A percentile compares a stretch with the other conserved stretches of the same genome.
Evolutionary conservation across 2,797 vertebrate genomes (phyloP).

Genomic region (Leptatherina wallacei): DNA sequence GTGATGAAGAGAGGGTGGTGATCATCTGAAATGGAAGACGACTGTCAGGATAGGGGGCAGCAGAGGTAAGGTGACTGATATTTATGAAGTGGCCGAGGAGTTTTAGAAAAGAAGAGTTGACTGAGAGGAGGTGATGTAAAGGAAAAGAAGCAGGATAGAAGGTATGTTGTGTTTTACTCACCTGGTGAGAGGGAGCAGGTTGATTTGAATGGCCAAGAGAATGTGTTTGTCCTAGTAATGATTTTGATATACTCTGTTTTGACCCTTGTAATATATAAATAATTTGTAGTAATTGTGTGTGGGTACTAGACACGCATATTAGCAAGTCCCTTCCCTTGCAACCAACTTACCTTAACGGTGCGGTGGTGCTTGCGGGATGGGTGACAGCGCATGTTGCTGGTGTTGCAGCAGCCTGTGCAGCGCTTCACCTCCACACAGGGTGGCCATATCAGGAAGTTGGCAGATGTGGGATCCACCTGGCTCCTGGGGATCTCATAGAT

Average conservation of each 20-base stretch:
- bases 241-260: not conserved
- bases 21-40: constrained; percentile 44
- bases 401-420: constrained; percentile 92
- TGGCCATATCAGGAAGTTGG: constrained; percentile 97
- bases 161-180: constrained; percentile 46
- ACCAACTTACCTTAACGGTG: constrained; percentile 75
- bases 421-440: constrained; percentile 95
- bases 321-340: not conserved
- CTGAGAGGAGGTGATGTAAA: constrained; percentile 4
- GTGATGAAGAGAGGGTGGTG: constrained; percentile 52
- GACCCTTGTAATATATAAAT: not conserved
- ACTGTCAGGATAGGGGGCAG: not conserved
- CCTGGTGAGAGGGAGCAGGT: constrained; percentile 30
- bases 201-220: constrained; percentile 7
- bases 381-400: constrained; percentile 93
- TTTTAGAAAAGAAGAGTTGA: constrained; percentile 7
- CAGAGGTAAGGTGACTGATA: constrained; percentile 25
- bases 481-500: constrained; percentile 96
- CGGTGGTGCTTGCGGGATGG: constrained; percentile 84
- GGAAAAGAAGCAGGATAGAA: constrained; percentile 4
- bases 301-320: not conserved
- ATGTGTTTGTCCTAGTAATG: constrained; percentile 16
- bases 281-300: not conserved
- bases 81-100: constrained; percentile 33
- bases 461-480: constrained; percentile 94